A percentile compares a stretch with the other conserved stretches of the same genome.
phyloP scores from a whole-genome alignment of 2,888 invertebrate genomes.

The Eurytoma adleriae region DNA sequence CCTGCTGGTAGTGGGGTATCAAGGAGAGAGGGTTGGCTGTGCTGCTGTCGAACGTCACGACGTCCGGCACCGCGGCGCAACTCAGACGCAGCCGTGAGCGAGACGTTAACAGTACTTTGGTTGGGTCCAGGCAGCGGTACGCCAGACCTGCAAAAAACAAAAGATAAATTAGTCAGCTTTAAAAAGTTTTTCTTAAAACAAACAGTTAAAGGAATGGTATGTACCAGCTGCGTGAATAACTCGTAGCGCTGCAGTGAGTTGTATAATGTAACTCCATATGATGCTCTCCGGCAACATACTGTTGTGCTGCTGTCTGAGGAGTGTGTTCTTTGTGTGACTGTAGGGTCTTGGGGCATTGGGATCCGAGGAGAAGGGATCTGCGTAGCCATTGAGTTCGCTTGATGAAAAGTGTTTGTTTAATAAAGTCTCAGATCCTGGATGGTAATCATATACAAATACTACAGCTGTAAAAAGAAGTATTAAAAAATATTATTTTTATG shows the following conservation, averaged over 20 bases:
- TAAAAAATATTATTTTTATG: conserved; percentile 27
- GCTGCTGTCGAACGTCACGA: conserved; percentile 85
- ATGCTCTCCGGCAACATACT: conserved; percentile 91
- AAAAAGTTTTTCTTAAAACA: too few relatives aligned
- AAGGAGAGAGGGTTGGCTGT: conserved; percentile 82
- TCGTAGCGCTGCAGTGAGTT: conserved; percentile 94
- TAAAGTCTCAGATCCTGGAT: conserved; percentile 93
- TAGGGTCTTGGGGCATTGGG: conserved; percentile 88
- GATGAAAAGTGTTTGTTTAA: conserved; percentile 89
- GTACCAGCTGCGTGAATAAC: conserved; percentile 87
- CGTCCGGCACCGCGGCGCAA: conserved; percentile 88
- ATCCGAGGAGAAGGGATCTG: conserved; percentile 90
- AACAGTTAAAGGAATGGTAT: not conserved
- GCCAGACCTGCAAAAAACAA: conserved; percentile 78
- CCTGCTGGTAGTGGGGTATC: conserved; percentile 89
- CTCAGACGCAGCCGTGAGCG: conserved; percentile 87
- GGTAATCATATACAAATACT: conserved; percentile 97
- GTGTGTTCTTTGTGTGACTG: conserved; percentile 89
- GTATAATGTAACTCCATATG: conserved; percentile 97
- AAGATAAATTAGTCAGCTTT: too few relatives aligned
- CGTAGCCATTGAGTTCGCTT: conserved; percentile 81
- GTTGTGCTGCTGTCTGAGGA: conserved; percentile 85
- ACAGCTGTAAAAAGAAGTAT: conserved; percentile 83
- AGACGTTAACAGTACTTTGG: conserved; percentile 91
- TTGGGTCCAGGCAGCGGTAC: conserved; percentile 91